These are phyloP conservation scores for Acrocera orbiculus DNA, from an alignment of 2,888 invertebrate genomes.

Conservation along the genomic window DNA sequence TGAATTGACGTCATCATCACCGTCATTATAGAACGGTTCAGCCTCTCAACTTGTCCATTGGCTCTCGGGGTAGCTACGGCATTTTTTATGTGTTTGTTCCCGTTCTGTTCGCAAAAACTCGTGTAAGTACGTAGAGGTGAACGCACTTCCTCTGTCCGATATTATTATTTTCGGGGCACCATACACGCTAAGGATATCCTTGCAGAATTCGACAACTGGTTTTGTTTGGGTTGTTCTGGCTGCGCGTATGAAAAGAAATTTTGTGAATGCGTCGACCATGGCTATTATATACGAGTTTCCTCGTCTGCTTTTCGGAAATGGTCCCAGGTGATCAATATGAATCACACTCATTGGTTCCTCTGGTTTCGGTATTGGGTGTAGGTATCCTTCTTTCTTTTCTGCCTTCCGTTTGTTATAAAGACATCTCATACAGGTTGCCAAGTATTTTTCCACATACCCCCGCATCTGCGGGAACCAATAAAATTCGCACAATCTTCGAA, in stretches of 20 bases:
- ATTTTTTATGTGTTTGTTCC: slow-evolving; percentile 13
- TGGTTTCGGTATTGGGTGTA: slow-evolving; percentile 27
- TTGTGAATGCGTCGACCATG: slow-evolving; percentile 24
- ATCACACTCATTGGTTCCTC: slow-evolving; percentile 24
- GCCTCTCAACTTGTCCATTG: slow-evolving; percentile 17
- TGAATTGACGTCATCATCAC: slow-evolving; percentile 12
- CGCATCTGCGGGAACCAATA: slow-evolving; percentile 29
- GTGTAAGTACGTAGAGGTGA: slow-evolving; percentile 21
- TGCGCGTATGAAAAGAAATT: slow-evolving; percentile 20
- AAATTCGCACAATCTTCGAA: slow-evolving; percentile 16
- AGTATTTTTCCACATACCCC: slow-evolving; percentile 23
- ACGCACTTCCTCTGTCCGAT: slow-evolving; percentile 23
- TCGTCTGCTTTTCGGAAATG: slow-evolving; percentile 20
- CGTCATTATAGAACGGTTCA: slow-evolving; percentile 14
- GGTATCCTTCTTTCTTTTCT: slow-evolving; percentile 17
- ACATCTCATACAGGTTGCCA: slow-evolving; percentile 18
- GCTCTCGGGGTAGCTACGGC: slow-evolving; percentile 17
- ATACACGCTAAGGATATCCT: slow-evolving; percentile 17
- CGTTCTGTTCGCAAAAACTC: slow-evolving; percentile 15
- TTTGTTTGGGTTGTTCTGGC: slow-evolving; percentile 18
- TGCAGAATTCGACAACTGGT: slow-evolving; percentile 16
- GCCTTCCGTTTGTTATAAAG: slow-evolving; percentile 19
- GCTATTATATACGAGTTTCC: slow-evolving; percentile 22
- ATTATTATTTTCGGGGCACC: slow-evolving; percentile 21
- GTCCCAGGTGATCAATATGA: slow-evolving; percentile 29